Percentiles rank a stretch among this genome's conserved stretches.
Evolutionary conservation across 2,113 vertebrate genomes (phyloP).

Genomic region (Oenanthe oenanthe): DNA sequence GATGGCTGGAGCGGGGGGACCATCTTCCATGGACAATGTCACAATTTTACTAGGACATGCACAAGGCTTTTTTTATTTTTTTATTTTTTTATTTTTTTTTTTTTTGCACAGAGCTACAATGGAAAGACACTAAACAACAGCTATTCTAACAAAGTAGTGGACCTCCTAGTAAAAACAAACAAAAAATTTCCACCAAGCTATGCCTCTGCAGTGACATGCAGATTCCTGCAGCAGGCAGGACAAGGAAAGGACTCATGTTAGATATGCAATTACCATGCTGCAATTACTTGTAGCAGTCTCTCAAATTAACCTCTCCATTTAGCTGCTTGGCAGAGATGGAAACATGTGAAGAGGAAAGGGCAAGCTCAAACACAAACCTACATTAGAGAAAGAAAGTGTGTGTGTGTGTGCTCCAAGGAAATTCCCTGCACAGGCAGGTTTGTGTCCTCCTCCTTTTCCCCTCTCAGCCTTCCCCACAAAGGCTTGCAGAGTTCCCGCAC

Average conservation of each 20-base stretch:
- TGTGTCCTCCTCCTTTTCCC: background rate
- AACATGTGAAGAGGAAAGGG: background rate
- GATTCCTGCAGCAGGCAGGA: slow-evolving; percentile 16
- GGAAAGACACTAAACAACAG: background rate
- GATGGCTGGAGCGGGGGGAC: background rate
- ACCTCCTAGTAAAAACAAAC: background rate
- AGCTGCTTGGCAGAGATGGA: slow-evolving; percentile 21
- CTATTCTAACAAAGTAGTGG: background rate
- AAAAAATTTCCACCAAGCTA: background rate
- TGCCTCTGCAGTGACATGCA: background rate
- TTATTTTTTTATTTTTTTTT: background rate
- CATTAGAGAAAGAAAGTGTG: background rate
- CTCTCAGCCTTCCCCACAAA: background rate
- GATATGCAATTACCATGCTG: background rate
- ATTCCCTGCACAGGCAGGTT: background rate
- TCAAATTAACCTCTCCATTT: slow-evolving; percentile 19
- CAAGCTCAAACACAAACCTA: slow-evolving; percentile 35
- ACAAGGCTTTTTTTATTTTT: background rate
- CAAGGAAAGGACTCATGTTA: background rate
- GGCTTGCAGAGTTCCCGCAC: background rate
- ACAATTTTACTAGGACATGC: background rate
- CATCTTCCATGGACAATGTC: background rate
- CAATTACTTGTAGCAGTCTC: background rate
- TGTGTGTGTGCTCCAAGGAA: background rate
- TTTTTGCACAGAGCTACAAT: background rate